Percentiles rank a stretch among this genome's conserved stretches.
These are phyloP conservation scores for Thymelicus lineola DNA, from an alignment of 2,888 invertebrate genomes.

Conservation along the genomic window DNA sequence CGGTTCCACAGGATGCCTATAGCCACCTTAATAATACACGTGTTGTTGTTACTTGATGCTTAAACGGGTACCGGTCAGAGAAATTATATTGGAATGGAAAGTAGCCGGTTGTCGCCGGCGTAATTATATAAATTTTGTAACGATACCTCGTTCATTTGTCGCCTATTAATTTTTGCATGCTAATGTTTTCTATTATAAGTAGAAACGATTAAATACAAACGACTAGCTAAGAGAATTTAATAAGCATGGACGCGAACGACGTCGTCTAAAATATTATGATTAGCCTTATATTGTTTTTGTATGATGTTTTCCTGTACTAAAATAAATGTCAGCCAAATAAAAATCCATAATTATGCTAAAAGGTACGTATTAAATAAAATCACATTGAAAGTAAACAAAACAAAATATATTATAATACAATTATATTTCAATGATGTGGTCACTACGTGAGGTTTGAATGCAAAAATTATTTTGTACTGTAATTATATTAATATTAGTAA, in stretches of 20 bases:
- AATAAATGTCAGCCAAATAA: conserved; percentile 5
- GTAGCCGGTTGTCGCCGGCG: conserved; percentile 29
- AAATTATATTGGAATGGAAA: conserved; percentile 47
- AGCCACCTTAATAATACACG: conserved; percentile 51
- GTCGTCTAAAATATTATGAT: background rate
- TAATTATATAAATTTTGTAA: conserved; percentile 39
- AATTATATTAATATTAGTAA: too few relatives aligned
- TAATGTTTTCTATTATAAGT: conserved; percentile 25
- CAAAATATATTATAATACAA: too few relatives aligned
- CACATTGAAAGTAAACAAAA: too few relatives aligned
- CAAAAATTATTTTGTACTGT: too few relatives aligned
- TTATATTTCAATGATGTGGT: too few relatives aligned
- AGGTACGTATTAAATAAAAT: too few relatives aligned
- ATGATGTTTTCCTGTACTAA: background rate
- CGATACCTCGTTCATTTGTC: conserved; percentile 36
- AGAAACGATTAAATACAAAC: conserved; percentile 12
- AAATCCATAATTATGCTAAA: background rate
- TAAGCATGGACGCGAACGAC: too few relatives aligned
- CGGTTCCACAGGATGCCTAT: conserved; percentile 76
- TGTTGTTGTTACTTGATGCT: conserved; percentile 51
- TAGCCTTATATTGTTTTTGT: background rate
- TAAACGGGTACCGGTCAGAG: conserved; percentile 48
- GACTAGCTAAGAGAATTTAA: conserved; percentile 12
- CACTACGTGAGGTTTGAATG: too few relatives aligned
- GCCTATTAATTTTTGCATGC: conserved; percentile 34